Base-by-base conservation (phyloP, 2,113 vertebrate species). In the Misgurnus mizolepis region DNA sequence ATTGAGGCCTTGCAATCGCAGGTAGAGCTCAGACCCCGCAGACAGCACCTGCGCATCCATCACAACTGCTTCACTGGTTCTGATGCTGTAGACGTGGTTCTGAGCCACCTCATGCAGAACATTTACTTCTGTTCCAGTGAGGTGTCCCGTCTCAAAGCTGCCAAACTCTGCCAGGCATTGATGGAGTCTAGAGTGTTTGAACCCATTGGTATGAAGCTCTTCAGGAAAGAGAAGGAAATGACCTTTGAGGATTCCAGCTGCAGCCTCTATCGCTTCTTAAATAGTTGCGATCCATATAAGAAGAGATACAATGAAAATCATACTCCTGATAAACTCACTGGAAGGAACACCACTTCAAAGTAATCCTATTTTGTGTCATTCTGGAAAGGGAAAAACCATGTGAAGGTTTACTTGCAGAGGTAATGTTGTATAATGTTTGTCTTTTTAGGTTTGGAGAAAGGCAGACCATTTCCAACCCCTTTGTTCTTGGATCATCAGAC, bases 151-250 rank as follows among this genome's bases (percentile, higher is more conserved):
- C 89, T 94, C 53, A 95, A 96, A 85, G 94, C 94, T 15, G 86
- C 93, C 49, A 87, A 88, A 11, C 94, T 98, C 10, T 97, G 95
- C 87, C 95, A 96, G 81, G 90, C 92, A 0, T 77, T 98, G 85
- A 96, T 96, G 95, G 95, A 95, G 82, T 92, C 95, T 10, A 92
- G 93, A 82, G 92, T 96, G 80, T 95, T 97, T 50, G 93, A 96
- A 85, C 85, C 92, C 1, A 91, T 94, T 15, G 94, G 92, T 18
- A 88, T 84, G 0, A 95, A 92, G 84, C 90, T 95, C 70, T 95
- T 96, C 85, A 91, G 92, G 77, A 88, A 88, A 4, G 92, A 95
- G 58, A 95, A 93, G 73, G 91, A 95, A 7, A 77, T 83, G 6
- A 78, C 89, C 39, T 96, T 96, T 87, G 94, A 96, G 87, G 95